Evolutionary conservation across 2,888 invertebrate genomes (phyloP).

Genomic region (Cephonodes hylas): DNA sequence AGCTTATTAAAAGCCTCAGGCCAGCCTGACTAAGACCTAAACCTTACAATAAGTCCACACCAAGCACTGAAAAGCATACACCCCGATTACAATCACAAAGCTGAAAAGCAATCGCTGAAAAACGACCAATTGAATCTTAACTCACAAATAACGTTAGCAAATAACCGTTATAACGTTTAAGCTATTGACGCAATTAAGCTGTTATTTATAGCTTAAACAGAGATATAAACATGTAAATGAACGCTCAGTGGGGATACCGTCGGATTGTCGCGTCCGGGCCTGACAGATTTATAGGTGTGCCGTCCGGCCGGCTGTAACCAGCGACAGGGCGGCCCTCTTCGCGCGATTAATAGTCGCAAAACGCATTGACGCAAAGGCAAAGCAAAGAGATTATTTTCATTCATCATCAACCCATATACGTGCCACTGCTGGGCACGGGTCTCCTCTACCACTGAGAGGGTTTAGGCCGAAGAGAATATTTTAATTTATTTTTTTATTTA

Average conservation of each 20-base stretch:
- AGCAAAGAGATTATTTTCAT: no score
- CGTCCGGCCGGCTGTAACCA: conserved; percentile 13
- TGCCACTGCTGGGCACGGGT: no score
- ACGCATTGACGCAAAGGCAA: no score
- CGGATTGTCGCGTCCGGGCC: conserved; percentile 27
- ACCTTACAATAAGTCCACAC: no score
- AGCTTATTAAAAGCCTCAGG: no score
- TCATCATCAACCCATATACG: no score
- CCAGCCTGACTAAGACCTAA: no score
- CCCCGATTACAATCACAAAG: not conserved
- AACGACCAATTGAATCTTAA: not conserved
- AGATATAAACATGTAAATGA: conserved; percentile 39
- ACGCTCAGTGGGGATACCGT: conserved; percentile 27
- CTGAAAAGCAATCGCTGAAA: not conserved
- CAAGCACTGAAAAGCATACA: not conserved
- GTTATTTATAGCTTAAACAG: conserved; percentile 17
- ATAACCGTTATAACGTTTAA: conserved; percentile 16
- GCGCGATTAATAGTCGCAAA: not conserved
- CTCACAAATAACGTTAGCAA: conserved; percentile 7
- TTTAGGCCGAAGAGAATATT: no score
- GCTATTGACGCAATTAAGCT: conserved; percentile 17
- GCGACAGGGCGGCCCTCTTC: not conserved
- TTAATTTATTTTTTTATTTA: no score
- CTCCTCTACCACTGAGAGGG: no score
- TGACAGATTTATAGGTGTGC: conserved; percentile 29